Conservation (phyloP, 2,113 vertebrate species). For the Columba janthina region DNA sequence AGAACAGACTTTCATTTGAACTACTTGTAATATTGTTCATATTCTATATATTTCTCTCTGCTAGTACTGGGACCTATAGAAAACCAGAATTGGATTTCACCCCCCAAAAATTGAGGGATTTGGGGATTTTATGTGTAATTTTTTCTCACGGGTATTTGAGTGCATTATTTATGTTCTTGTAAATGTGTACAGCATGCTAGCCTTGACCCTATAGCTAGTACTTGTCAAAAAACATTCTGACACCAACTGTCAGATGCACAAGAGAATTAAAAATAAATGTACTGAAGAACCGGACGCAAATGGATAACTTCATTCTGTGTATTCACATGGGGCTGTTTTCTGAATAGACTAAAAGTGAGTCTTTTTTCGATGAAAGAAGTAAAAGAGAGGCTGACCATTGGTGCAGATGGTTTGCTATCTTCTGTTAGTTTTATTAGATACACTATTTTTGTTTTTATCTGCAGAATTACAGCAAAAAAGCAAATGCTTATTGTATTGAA, state of each 20-base stretch:
- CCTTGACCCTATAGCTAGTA: not conserved
- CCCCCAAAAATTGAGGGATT: not conserved
- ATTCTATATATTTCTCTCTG: not conserved
- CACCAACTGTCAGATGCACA: not conserved
- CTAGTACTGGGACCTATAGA: not conserved
- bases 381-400: not conserved
- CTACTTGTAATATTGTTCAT: not conserved
- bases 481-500: not conserved
- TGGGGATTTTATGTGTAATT: not conserved
- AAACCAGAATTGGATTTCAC: not conserved
- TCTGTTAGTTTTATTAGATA: not conserved
- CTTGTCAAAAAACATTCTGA: not conserved
- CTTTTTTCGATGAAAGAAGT: not conserved
- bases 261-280: not conserved
- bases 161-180: not conserved
- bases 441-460: not conserved
- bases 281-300: not conserved
- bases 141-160: not conserved
- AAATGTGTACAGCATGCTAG: not conserved
- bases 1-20: not conserved
- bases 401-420: not conserved
- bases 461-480: not conserved
- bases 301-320: not conserved
- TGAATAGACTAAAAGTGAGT: not conserved
- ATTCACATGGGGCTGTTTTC: not conserved